Evolutionary conservation across 2,888 invertebrate genomes (phyloP).

Genomic region (Loripinus fragilis): DNA sequence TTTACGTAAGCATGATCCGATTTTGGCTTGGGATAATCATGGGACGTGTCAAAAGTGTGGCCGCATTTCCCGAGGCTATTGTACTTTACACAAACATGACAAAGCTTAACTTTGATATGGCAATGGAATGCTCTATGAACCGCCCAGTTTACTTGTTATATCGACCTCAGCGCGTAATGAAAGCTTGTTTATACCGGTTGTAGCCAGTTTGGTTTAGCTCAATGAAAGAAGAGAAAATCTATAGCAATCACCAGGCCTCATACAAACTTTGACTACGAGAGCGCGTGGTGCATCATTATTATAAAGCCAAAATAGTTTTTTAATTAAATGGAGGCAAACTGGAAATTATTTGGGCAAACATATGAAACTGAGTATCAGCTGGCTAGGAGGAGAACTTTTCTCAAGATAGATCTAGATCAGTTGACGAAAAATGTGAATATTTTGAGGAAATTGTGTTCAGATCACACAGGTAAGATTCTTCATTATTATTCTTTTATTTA

Average conservation of each 20-base stretch:
- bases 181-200: constrained; percentile 9
- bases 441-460: constrained; percentile 50
- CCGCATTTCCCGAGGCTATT: not conserved
- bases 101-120: constrained; percentile 4
- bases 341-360: constrained; percentile 28
- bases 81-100: constrained; percentile 5
- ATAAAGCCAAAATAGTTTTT: not conserved
- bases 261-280: constrained; percentile 19
- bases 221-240: constrained; percentile 13
- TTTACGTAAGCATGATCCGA: too few relatives aligned
- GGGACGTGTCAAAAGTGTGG: not conserved
- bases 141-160: constrained; percentile 17
- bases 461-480: constrained; percentile 44
- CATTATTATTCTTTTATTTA: not conserved
- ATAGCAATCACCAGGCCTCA: constrained; percentile 13
- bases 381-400: constrained; percentile 60
- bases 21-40: too few relatives aligned
- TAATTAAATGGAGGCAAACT: constrained; percentile 31
- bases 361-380: constrained; percentile 35
- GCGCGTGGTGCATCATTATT: constrained; percentile 8
- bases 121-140: constrained; percentile 1
- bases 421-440: constrained; percentile 57
- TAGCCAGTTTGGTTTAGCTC: constrained; percentile 14
- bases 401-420: constrained; percentile 63
- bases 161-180: constrained; percentile 5